phyloP scores from a whole-genome alignment of 92 coral and sea anemone species.

The Epizoanthus ramosus region DNA sequence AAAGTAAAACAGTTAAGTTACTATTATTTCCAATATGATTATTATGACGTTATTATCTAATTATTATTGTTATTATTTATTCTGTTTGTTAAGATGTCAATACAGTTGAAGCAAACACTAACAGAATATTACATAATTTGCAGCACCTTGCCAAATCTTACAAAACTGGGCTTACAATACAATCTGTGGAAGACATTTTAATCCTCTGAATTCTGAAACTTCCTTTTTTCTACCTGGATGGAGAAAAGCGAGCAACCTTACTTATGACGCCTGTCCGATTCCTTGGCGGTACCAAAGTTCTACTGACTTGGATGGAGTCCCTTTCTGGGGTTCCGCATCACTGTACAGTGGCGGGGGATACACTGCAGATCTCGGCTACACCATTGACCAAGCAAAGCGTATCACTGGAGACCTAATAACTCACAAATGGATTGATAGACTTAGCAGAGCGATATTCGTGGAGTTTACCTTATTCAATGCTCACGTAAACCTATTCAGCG shows the following conservation, averaged over 20 bases:
- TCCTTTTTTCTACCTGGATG: slow-evolving; percentile 64
- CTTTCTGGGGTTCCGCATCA: slow-evolving; percentile 36
- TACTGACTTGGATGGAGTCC: slow-evolving; percentile 24
- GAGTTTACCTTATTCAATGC: slow-evolving; percentile 53
- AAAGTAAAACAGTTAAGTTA: too few species aligned
- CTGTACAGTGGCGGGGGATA: slow-evolving; percentile 52
- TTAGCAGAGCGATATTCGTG: slow-evolving; percentile 41
- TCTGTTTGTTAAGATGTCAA: too few species aligned
- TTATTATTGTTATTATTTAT: too few species aligned
- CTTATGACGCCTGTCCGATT: slow-evolving; percentile 26
- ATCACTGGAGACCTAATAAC: slow-evolving; percentile 26
- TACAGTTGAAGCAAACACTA: too few species aligned
- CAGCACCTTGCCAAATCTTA: slow-evolving; percentile 21
- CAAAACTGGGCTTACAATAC: not conserved
- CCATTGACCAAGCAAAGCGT: slow-evolving; percentile 33
- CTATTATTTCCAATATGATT: too few species aligned
- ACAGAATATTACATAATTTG: not conserved
- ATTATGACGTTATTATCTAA: too few species aligned
- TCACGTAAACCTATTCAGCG: slow-evolving; percentile 46
- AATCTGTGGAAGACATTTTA: slow-evolving; percentile 41
- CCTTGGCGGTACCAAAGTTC: slow-evolving; percentile 50
- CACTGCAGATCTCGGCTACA: slow-evolving; percentile 53
- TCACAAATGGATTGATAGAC: slow-evolving; percentile 40
- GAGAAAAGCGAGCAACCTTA: slow-evolving; percentile 32
- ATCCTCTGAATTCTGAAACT: slow-evolving; percentile 46